These are phyloP conservation scores for Patella ulyssiponensis DNA, from an alignment of 2,888 invertebrate genomes.

Conservation along the genomic window DNA sequence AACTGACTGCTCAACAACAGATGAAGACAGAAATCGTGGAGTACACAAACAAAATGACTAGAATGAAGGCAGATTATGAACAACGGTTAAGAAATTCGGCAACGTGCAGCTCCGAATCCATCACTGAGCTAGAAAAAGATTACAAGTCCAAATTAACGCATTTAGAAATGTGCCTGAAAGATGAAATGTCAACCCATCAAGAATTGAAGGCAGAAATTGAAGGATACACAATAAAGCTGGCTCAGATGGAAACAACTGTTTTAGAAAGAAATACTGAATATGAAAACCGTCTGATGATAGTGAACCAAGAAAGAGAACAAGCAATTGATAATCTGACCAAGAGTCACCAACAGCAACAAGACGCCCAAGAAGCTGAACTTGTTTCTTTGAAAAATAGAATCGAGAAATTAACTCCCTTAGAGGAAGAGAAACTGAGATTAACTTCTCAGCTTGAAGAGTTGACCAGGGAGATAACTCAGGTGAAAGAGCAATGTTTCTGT, in stretches of 20 bases:
- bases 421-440: conserved; percentile 15
- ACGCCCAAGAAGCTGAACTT: not conserved
- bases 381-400: not conserved
- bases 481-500: not conserved
- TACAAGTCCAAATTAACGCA: conserved; percentile 16
- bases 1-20: conserved; percentile 31
- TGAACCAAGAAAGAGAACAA: not conserved
- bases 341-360: conserved; percentile 7
- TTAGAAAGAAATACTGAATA: not conserved
- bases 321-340: conserved; percentile 18
- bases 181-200: conserved; percentile 23
- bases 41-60: conserved; percentile 26
- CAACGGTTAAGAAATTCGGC: conserved; percentile 25
- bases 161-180: conserved; percentile 21
- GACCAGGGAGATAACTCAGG: not conserved
- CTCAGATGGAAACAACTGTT: conserved; percentile 12
- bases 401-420: not conserved
- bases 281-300: not conserved
- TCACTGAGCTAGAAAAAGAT: conserved; percentile 22
- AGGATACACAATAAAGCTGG: conserved; percentile 18
- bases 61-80: conserved; percentile 22
- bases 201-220: conserved; percentile 19
- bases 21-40: conserved; percentile 35
- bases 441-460: conserved; percentile 22
- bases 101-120: conserved; percentile 17